phyloP scores from a whole-genome alignment of 1,140 invertebrate genomes.

The Heliconius himera region DNA sequence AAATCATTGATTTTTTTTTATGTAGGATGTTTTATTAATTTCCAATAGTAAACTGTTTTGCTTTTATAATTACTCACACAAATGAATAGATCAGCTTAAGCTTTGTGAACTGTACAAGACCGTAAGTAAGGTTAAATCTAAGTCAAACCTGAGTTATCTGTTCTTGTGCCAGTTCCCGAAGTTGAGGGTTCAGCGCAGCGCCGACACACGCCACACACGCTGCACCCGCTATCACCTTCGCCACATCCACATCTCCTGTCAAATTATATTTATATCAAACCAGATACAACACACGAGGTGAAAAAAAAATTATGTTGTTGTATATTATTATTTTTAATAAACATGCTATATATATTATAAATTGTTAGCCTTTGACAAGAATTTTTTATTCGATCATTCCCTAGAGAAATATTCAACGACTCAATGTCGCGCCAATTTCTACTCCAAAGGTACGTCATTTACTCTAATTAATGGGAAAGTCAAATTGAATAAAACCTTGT shows the following conservation, averaged over 20 bases:
- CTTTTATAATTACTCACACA: too few relatives aligned
- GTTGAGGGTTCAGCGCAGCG: conserved; percentile 90
- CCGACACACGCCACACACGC: conserved; percentile 94
- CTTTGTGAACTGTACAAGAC: too few relatives aligned
- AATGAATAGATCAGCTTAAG: too few relatives aligned
- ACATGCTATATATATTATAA: too few relatives aligned
- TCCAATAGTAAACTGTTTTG: too few relatives aligned
- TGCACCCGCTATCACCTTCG: conserved; percentile 96
- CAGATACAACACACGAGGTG: neutral
- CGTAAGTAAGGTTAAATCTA: neutral
- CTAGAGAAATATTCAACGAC: too few relatives aligned
- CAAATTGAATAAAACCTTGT: neutral
- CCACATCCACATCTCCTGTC: conserved; percentile 96
- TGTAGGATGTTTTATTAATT: too few relatives aligned
- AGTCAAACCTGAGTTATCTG: neutral
- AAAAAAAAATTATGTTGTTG: neutral
- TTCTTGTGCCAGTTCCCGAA: conserved; percentile 1
- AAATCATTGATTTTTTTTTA: too few relatives aligned
- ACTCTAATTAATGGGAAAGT: neutral
- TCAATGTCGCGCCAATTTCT: too few relatives aligned
- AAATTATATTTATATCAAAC: conserved; percentile 6
- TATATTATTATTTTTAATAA: too few relatives aligned
- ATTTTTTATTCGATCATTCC: too few relatives aligned
- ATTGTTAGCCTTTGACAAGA: too few relatives aligned
- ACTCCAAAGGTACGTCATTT: neutral